phyloP scores from a whole-genome alignment of 2,113 vertebrate species.

The Condylura cristata region DNA sequence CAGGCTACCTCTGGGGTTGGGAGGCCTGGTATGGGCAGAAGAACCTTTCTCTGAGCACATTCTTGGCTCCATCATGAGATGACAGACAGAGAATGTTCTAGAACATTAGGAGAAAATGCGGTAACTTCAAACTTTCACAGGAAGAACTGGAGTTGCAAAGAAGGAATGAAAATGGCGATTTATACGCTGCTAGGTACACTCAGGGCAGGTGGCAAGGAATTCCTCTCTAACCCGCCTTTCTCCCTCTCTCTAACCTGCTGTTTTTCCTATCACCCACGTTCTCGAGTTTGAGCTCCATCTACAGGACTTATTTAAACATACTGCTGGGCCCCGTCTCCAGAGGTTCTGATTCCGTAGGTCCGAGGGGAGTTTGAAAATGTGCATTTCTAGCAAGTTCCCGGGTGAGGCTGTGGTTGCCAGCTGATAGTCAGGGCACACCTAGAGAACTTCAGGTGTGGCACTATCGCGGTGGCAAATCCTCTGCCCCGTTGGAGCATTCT shows the following conservation, averaged over 20 bases:
- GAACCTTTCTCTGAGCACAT: too few relatives aligned
- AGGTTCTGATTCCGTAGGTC: background rate
- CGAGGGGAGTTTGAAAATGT: background rate
- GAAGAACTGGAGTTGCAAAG: background rate
- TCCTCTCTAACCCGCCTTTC: background rate
- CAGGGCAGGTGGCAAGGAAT: background rate
- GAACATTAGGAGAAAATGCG: background rate
- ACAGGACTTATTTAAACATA: background rate
- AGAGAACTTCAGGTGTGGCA: background rate
- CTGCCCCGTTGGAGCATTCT: background rate
- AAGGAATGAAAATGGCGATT: background rate
- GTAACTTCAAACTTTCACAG: background rate
- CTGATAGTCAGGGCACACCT: background rate
- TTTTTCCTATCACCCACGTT: background rate
- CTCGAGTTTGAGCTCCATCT: background rate
- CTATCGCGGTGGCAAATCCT: background rate
- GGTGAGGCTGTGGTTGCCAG: background rate
- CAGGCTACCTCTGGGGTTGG: background rate
- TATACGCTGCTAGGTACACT: background rate
- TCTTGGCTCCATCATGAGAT: background rate
- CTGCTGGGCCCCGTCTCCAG: background rate
- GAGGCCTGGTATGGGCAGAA: background rate
- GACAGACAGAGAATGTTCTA: background rate
- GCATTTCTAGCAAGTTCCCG: background rate
- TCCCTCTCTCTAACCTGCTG: background rate